Percentiles rank a stretch among this genome's conserved stretches.
phyloP scores from a whole-genome alignment of 2,113 vertebrate genomes.

The Illadopsis cleaveri region DNA sequence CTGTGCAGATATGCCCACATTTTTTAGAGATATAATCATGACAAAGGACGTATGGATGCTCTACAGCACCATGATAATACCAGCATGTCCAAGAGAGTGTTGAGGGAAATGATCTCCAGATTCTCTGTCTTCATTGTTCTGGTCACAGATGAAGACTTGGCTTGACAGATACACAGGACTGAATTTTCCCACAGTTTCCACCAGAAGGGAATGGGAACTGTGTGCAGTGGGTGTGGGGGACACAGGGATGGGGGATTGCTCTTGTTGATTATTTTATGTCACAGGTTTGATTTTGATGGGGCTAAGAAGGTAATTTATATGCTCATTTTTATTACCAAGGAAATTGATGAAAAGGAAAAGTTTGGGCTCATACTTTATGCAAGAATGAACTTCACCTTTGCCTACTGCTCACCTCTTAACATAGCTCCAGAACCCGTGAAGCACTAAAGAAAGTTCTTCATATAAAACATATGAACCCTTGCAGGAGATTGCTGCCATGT shows the following conservation, averaged over 20 bases:
- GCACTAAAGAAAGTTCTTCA: not conserved
- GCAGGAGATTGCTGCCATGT: not conserved
- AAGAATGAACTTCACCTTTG: not conserved
- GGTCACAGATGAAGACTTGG: constrained; percentile 2
- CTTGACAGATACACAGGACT: not conserved
- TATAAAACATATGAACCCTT: not conserved
- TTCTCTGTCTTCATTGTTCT: not conserved
- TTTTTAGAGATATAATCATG: constrained; percentile 42
- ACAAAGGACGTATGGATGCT: constrained; percentile 10
- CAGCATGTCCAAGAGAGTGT: not conserved
- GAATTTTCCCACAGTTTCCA: not conserved
- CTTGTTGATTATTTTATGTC: not conserved
- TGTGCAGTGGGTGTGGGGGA: not conserved
- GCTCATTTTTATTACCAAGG: not conserved
- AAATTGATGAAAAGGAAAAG: not conserved
- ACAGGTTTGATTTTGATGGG: not conserved
- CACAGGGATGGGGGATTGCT: not conserved
- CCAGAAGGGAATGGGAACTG: not conserved
- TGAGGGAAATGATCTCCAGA: constrained; percentile 36
- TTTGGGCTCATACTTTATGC: not conserved
- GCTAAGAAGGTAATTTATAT: not conserved
- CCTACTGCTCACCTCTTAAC: not conserved
- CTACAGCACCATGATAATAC: constrained; percentile 14
- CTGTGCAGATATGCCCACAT: constrained; percentile 26
- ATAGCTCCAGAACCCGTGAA: not conserved